These are phyloP conservation scores for Irena cyanogastra DNA, from an alignment of 2,113 vertebrate genomes.

Conservation along the genomic window DNA sequence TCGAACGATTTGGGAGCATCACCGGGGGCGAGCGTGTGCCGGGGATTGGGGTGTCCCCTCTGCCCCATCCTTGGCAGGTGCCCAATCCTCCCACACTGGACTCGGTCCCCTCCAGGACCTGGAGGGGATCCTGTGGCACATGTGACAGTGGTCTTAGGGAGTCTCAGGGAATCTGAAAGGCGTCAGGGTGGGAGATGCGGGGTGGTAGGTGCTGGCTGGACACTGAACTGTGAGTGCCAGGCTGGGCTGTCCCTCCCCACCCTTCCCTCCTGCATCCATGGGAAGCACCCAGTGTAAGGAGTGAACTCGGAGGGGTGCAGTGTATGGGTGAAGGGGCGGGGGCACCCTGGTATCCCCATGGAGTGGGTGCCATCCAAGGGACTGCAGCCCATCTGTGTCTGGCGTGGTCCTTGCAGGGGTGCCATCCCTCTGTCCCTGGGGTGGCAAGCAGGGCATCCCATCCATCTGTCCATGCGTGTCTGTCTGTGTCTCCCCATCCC, in stretches of 20 bases:
- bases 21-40: accelerated
- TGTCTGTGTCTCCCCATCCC: background rate
- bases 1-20: background rate
- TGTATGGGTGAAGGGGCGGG: background rate
- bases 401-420: background rate
- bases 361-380: background rate
- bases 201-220: background rate
- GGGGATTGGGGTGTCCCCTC: background rate
- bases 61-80: background rate
- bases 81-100: accelerated
- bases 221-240: background rate
- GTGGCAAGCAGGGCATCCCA: accelerated
- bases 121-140: background rate
- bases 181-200: background rate
- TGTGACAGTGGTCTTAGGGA: accelerated
- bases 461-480: accelerated
- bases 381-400: accelerated
- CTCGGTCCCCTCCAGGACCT: background rate
- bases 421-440: background rate
- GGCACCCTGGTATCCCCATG: background rate
- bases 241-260: background rate
- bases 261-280: background rate
- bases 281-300: background rate
- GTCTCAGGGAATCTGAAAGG: background rate
- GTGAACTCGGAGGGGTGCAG: accelerated